A percentile compares a stretch with the other conserved stretches of the same genome.
Conservation (phyloP, 2,113 vertebrate species). For the Amazona guildingii region DNA sequence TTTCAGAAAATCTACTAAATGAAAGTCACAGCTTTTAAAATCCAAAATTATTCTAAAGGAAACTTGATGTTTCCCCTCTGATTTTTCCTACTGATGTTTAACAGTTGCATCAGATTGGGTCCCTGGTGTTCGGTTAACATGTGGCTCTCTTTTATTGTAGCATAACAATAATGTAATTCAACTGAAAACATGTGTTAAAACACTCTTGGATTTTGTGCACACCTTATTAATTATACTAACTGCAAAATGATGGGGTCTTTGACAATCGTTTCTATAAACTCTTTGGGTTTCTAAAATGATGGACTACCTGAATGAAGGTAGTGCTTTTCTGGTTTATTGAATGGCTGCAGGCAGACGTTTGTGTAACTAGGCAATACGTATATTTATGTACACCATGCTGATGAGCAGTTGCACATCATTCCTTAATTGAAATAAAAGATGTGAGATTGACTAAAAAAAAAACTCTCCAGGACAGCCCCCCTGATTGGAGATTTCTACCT, state of each 20-base stretch:
- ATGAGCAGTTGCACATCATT: background rate
- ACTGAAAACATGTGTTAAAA: slow-evolving; percentile 45
- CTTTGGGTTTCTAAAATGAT: slow-evolving; percentile 26
- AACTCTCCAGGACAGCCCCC: background rate
- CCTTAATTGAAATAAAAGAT: background rate
- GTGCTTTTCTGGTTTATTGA: background rate
- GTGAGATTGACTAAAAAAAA: background rate
- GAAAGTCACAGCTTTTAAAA: slow-evolving; percentile 46
- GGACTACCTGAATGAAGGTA: slow-evolving; percentile 40
- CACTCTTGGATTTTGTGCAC: slow-evolving; percentile 32
- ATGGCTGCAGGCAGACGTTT: background rate
- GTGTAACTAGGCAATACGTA: background rate
- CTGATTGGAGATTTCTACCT: background rate
- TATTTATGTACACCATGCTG: background rate
- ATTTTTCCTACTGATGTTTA: slow-evolving; percentile 6
- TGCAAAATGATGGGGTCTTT: slow-evolving; percentile 62
- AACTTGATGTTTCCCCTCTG: slow-evolving; percentile 29
- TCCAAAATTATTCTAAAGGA: slow-evolving; percentile 24
- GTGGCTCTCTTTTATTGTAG: slow-evolving; percentile 57
- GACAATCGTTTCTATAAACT: slow-evolving; percentile 42
- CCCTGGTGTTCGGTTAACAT: slow-evolving; percentile 16
- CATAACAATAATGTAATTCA: slow-evolving; percentile 56
- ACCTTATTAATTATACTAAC: slow-evolving; percentile 70
- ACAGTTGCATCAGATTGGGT: slow-evolving; percentile 19
- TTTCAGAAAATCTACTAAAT: slow-evolving; percentile 29